Evolutionary conservation across 2,113 vertebrate species (phyloP), one percentile per base, ranked within the genome.

Genomic region (Phylloscopus trochiloides): DNA sequence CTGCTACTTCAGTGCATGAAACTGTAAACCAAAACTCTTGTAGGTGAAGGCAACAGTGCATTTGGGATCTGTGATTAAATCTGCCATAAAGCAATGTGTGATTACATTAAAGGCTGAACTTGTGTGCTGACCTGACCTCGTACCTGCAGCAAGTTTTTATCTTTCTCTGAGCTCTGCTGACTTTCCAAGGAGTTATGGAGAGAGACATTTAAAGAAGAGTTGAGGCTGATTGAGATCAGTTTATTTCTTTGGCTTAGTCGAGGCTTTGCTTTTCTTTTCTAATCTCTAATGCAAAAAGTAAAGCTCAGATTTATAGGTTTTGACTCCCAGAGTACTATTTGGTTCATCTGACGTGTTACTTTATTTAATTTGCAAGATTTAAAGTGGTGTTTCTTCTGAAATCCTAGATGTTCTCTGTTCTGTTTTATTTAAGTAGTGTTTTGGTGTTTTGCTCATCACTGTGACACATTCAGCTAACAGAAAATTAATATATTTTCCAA

Each of bases 11-110:
- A n/a, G 42, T 31, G 22, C 65, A 25, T 58, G 84, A 85, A 95
- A 68, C 91, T 89, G 62, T 85, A 94, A 88, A 86, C 4, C 76
- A 50, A 52, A 91, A 55, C 43, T 86, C 90, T 6, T 31, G 72
- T 71, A 86, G 76, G 67, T 62, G 67, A 43, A 77, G 68, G 92
- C 72, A 92, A 7, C 57, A 9, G 83, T 4, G 10, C 63, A 6
- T 62, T 62, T 86, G 92, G 77, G 68, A 86, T 89, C 52, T 24
- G 66, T 50, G 81, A 85, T 92, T 87, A 75, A 91, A 92, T 92
- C 88, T 80, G 17, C 92, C 36, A 47, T 26, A 74, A 84, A 80
- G 68, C 45, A 58, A 17, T 5, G 26, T 18, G 38, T 59, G 81
- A 45, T 78, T 75, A 3, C 83, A 26, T 52, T 48, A 50, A 84